These are phyloP conservation scores for Monopterus albus DNA, from an alignment of 2,113 vertebrate genomes.

Conservation along the genomic window DNA sequence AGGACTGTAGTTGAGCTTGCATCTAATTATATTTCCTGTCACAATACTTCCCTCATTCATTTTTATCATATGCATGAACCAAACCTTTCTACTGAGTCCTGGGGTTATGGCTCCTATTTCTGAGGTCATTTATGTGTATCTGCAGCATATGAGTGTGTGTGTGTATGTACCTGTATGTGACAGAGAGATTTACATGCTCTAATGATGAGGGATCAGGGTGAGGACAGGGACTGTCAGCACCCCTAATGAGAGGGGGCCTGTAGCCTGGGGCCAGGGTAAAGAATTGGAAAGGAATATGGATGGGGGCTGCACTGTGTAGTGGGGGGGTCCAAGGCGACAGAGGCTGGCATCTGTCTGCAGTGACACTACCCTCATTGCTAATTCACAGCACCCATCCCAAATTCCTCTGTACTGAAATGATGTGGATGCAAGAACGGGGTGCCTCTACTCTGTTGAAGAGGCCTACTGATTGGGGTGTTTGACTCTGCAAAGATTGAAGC, in stretches of 20 bases:
- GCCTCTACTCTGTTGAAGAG: slow-evolving; percentile 16
- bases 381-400: slow-evolving; percentile 49
- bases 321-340: slow-evolving; percentile 45
- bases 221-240: slow-evolving; percentile 80
- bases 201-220: slow-evolving; percentile 84
- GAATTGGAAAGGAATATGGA: slow-evolving; percentile 62
- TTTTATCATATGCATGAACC: slow-evolving; percentile 38
- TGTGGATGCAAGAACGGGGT: slow-evolving; percentile 42
- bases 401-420: slow-evolving; percentile 65
- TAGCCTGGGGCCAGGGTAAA: slow-evolving; percentile 71
- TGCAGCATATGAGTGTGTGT: slow-evolving; percentile 36
- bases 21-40: slow-evolving; percentile 32
- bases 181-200: slow-evolving; percentile 84
- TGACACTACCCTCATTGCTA: slow-evolving; percentile 64
- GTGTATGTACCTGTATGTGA: slow-evolving; percentile 62
- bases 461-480: slow-evolving; percentile 37
- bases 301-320: slow-evolving; percentile 35
- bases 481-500: slow-evolving; percentile 14
- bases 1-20: neutral
- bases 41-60: slow-evolving; percentile 4
- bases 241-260: slow-evolving; percentile 79
- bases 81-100: slow-evolving; percentile 11
- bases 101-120: slow-evolving; percentile 56
- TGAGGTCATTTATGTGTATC: slow-evolving; percentile 49
- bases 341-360: slow-evolving; percentile 77